phyloP scores from a whole-genome alignment of 1,140 invertebrate species.

The Zaprionus ornatus region DNA sequence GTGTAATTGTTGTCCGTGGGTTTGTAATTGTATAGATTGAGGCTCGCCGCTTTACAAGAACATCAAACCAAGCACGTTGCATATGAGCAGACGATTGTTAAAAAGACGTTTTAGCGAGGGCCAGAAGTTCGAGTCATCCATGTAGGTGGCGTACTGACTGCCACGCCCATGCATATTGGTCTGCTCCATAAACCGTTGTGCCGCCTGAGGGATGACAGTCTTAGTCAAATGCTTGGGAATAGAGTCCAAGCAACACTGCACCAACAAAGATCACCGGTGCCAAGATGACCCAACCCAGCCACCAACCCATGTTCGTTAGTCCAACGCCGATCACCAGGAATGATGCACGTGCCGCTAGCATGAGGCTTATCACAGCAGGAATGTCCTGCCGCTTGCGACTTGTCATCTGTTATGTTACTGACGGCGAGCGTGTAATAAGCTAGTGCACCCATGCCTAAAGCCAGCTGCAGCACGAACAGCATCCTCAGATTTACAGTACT shows the following conservation, averaged over 20 bases:
- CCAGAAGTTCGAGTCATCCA: conserved; percentile 84
- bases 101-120: conserved; percentile 86
- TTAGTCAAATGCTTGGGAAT: conserved; percentile 86
- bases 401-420: conserved; percentile 89
- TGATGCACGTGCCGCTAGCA: conserved; percentile 70
- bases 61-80: conserved; percentile 85
- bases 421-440: conserved; percentile 88
- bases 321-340: conserved; percentile 75
- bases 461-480: conserved; percentile 86
- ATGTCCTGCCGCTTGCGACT: conserved; percentile 86
- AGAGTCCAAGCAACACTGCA: conserved; percentile 85
- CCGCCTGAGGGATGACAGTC: conserved; percentile 86
- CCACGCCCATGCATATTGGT: conserved; percentile 63
- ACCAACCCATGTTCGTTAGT: conserved; percentile 73
- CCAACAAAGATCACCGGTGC: conserved; percentile 85
- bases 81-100: conserved; percentile 86
- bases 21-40: conserved; percentile 80
- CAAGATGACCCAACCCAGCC: conserved; percentile 87
- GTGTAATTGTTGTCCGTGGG: conserved; percentile 79
- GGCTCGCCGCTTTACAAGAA: conserved; percentile 85
- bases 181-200: conserved; percentile 83
- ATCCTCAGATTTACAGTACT: conserved; percentile 83
- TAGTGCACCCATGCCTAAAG: conserved; percentile 86
- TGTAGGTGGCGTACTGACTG: conserved; percentile 68
- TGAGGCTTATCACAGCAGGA: conserved; percentile 77